Base-by-base conservation (phyloP, 37 sponge, comb jelly and placozoan genomes). In the Petrosia ficiformis region DNA sequence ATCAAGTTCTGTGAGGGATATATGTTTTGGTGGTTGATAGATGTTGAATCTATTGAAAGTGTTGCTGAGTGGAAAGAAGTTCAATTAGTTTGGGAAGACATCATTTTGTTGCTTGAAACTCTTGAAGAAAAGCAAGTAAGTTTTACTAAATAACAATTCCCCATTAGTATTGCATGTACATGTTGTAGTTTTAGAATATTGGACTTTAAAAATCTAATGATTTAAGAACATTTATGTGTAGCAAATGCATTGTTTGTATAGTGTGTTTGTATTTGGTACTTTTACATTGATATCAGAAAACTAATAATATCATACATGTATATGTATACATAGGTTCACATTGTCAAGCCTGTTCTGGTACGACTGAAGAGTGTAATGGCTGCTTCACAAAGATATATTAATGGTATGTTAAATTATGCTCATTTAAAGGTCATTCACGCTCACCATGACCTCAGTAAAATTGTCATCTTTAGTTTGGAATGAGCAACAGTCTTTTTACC, bases 71-170 rank as follows among this genome's bases (percentile, higher is more conserved):
- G n/a, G n/a, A 56, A 42, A 16, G 76, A 80, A 44, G 52, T 88
- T 40, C 42, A 25, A 33, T 42, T 41, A 32, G 71, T 88, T 3
- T 92, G 93, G 93, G 35, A 65, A 35, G 86, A 84, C 54, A 11
- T 81, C 6, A 33, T 84, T 28, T 71, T 92, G 5, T 39, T 87
- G 25, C 56, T 92, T 65, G 82, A 92, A 32, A 92, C 93, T 31
- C 71, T 92, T 57, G 93, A 92, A 73, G 93, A 92, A 75, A 92
- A 87, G 81, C 85, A 88, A 73, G 93, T 92, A 69, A 19, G 65
- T 16, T 10, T 37, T 14, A 10, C 2, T 48, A 4, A 22, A 54
- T 61, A 65, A 42, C 28, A 24, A 30, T 4, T 34, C 11, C 57
- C 6, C 5, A 1, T 57, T 21, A 73, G 1, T 3, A 11, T 3